Evolutionary conservation across 2,888 invertebrate genomes (phyloP).

Genomic region (Stomorhina lunata): DNA sequence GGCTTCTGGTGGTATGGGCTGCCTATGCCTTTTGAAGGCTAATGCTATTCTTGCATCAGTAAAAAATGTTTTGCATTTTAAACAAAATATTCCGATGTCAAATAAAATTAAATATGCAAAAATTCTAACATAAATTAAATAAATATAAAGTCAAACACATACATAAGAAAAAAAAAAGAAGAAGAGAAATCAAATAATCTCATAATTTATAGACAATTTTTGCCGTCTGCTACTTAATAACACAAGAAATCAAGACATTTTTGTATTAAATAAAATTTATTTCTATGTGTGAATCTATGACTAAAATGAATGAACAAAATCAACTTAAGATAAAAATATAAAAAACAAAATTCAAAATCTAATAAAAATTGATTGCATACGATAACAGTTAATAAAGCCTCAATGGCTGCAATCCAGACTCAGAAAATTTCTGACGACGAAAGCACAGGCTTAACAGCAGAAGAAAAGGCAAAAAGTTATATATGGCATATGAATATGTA

Average conservation of each 20-base stretch:
- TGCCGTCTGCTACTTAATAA: conserved; percentile 29
- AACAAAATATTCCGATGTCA: too few species aligned
- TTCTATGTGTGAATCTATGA: conserved; percentile 13
- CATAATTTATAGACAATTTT: conserved; percentile 54
- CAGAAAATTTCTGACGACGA: not conserved
- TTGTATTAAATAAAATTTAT: conserved; percentile 25
- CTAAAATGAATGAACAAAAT: conserved; percentile 18
- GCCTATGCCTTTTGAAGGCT: too few species aligned
- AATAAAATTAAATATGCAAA: too few species aligned
- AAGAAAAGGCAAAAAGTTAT: not conserved
- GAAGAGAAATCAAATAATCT: conserved; percentile 55
- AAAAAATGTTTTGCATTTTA: too few species aligned
- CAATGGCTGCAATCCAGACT: conserved; percentile 23
- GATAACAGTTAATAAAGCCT: conserved; percentile 64
- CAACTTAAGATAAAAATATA: not conserved
- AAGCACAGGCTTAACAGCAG: not conserved
- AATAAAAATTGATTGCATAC: conserved; percentile 64
- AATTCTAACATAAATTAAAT: not conserved
- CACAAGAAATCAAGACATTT: conserved; percentile 49
- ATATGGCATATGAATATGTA: not conserved
- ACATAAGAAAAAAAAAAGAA: not conserved
- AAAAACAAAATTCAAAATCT: conserved; percentile 54
- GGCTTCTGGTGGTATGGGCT: too few species aligned
- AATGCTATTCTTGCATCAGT: too few species aligned
- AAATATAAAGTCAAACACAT: not conserved